Evolutionary conservation across 2,113 vertebrate species (phyloP).

Genomic region (Phrynosoma platyrhinos): DNA sequence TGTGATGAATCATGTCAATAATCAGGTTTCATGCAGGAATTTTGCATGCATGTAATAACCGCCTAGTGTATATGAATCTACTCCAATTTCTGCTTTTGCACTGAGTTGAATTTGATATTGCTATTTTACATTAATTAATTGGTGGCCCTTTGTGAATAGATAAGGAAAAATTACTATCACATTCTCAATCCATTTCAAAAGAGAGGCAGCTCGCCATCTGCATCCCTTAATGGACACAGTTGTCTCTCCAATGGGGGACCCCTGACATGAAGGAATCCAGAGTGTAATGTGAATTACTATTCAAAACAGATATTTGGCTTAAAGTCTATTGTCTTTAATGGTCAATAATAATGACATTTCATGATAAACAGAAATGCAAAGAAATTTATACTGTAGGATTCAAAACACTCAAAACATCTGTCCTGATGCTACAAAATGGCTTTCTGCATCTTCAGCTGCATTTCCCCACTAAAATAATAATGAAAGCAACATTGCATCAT

Average conservation of each 20-base stretch:
- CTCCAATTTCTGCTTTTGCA: background rate
- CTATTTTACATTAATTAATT: background rate
- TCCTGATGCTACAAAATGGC: conserved; percentile 1
- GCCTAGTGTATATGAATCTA: background rate
- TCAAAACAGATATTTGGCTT: background rate
- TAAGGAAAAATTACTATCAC: background rate
- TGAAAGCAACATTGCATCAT: conserved; percentile 30
- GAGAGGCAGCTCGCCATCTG: background rate
- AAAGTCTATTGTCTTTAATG: background rate
- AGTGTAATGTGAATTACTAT: background rate
- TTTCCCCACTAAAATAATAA: conserved; percentile 42
- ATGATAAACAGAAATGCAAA: conserved; percentile 6
- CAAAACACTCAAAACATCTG: background rate
- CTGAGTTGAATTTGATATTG: too few species aligned
- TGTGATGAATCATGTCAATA: background rate
- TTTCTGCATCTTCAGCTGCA: conserved; percentile 13
- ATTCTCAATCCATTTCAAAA: background rate
- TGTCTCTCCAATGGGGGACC: background rate
- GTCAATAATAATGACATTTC: conserved; percentile 12
- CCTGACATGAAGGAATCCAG: background rate
- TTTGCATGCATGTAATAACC: background rate
- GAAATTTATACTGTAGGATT: conserved; percentile 43
- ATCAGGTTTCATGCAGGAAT: background rate
- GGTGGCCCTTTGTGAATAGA: background rate
- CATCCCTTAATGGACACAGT: background rate